Percentiles rank a stretch among this genome's conserved stretches.
These are phyloP conservation scores for Hylomyscus alleni DNA, from an alignment of 2,797 vertebrate species.

Conservation along the genomic window DNA sequence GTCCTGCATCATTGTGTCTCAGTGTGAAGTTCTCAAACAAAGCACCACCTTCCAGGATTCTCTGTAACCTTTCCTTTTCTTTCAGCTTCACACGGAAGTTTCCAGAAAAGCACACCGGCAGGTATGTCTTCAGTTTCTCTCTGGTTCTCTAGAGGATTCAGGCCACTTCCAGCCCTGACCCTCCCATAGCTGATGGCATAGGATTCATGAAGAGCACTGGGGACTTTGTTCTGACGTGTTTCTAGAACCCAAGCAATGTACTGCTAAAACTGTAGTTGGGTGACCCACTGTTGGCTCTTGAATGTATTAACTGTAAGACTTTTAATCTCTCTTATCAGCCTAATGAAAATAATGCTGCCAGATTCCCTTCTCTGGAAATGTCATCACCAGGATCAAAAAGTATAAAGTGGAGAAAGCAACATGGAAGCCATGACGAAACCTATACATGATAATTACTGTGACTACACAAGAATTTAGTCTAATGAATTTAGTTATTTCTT, in stretches of 20 bases:
- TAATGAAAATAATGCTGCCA: neutral
- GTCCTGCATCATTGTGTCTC: neutral
- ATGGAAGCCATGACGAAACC: neutral
- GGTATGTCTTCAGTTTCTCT: neutral
- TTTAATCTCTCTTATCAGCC: neutral
- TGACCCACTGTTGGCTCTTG: neutral
- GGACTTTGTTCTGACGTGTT: neutral
- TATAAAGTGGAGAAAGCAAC: slow-evolving; percentile 4
- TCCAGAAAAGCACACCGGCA: neutral
- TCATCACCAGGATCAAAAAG: neutral
- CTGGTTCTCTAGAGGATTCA: neutral
- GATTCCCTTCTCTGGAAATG: slow-evolving; percentile 44
- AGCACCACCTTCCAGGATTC: neutral
- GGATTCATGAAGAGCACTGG: neutral
- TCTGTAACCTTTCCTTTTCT: neutral
- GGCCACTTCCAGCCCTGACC: accelerated
- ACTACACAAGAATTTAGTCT: neutral
- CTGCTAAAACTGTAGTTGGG: neutral
- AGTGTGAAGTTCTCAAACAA: neutral
- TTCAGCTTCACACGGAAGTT: neutral
- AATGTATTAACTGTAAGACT: neutral
- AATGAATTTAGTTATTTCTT: neutral
- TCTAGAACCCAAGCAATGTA: neutral
- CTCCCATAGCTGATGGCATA: neutral
- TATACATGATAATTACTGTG: neutral